Conservation (phyloP, 2,888 invertebrate species). For the Microplitis manilae region DNA sequence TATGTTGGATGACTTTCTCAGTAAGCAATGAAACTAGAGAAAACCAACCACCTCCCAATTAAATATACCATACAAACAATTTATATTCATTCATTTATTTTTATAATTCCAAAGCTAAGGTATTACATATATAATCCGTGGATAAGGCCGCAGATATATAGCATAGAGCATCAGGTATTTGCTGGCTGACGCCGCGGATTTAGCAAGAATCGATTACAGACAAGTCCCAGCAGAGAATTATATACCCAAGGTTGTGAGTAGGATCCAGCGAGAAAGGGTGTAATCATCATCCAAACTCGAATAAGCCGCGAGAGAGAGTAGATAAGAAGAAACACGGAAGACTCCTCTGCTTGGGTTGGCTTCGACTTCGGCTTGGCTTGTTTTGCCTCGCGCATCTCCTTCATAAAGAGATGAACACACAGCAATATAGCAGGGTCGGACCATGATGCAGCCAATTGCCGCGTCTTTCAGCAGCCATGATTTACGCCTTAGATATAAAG, state of each 20-base stretch:
- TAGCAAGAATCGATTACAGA: conserved; percentile 41
- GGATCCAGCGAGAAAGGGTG: conserved; percentile 35
- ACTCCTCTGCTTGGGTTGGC: not conserved
- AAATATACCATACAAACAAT: conserved; percentile 18
- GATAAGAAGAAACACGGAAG: conserved; percentile 17
- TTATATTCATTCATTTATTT: conserved; percentile 15
- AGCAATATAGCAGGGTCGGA: too few species aligned
- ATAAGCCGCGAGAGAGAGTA: conserved; percentile 14
- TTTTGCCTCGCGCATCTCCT: too few species aligned
- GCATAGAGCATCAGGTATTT: conserved; percentile 2
- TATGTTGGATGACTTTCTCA: conserved; percentile 34
- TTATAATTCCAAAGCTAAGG: not conserved
- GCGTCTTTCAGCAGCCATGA: conserved; percentile 33
- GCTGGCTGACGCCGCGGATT: conserved; percentile 19
- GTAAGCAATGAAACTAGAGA: conserved; percentile 26
- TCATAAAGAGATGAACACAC: too few species aligned
- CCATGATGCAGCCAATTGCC: conserved; percentile 20
- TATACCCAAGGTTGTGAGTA: conserved; percentile 28
- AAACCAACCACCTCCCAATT: conserved; percentile 11
- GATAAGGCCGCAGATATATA: conserved; percentile 13
- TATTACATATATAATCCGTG: conserved; percentile 4
- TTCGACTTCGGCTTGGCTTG: too few species aligned
- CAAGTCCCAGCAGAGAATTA: conserved; percentile 32
- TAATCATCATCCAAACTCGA: conserved; percentile 35
- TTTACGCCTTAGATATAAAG: conserved; percentile 28